phyloP scores from a whole-genome alignment of 1,140 invertebrate species.

The Papilio helenus region DNA sequence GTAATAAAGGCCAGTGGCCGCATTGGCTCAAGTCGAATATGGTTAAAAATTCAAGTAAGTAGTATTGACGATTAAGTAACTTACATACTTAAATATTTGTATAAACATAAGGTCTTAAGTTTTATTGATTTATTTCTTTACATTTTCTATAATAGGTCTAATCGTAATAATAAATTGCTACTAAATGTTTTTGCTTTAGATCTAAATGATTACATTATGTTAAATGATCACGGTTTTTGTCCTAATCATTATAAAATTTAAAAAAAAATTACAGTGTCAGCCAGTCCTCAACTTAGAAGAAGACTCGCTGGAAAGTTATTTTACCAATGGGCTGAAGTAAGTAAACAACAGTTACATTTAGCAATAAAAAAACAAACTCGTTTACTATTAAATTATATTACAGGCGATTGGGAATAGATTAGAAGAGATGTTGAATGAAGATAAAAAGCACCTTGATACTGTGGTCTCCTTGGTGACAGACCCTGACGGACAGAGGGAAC shows the following conservation, averaged over 20 bases:
- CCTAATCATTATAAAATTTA: background rate
- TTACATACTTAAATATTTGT: too few species aligned
- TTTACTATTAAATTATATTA: conserved; percentile 28
- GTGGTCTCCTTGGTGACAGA: conserved; percentile 89
- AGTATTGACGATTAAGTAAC: background rate
- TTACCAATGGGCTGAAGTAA: conserved; percentile 97
- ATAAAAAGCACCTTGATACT: conserved; percentile 88
- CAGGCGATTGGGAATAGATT: conserved; percentile 90
- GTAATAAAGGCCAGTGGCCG: conserved; percentile 99
- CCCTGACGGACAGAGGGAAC: conserved; percentile 92
- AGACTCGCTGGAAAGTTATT: conserved; percentile 97
- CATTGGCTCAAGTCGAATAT: conserved; percentile 76
- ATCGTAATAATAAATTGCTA: too few species aligned
- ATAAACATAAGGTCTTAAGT: too few species aligned
- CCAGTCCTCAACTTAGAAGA: conserved; percentile 73
- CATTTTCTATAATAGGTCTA: too few species aligned
- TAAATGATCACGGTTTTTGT: background rate
- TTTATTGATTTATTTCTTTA: too few species aligned
- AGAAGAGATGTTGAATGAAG: conserved; percentile 91
- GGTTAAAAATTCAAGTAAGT: conserved; percentile 69
- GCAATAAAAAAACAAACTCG: background rate
- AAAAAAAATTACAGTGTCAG: conserved; percentile 65
- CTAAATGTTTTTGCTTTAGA: too few species aligned
- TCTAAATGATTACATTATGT: background rate
- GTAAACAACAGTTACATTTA: conserved; percentile 25